Conservation (phyloP, 2,113 vertebrate species). For the human (Homo sapiens) region DNA sequence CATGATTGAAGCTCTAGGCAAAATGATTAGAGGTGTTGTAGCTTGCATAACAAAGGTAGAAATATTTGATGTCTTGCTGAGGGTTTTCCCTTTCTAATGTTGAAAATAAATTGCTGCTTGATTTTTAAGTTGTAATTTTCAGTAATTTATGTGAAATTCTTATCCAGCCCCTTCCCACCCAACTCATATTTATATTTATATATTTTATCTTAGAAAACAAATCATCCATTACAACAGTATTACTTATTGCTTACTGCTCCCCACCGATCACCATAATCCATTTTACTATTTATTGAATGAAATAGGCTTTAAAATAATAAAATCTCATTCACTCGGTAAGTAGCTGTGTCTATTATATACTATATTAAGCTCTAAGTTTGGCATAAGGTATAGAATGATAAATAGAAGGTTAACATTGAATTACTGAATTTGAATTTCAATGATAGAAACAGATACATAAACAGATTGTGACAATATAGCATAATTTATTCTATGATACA, state of each 20-base stretch:
- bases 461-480: neutral
- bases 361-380: neutral
- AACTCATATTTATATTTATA: neutral
- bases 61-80: slow-evolving; percentile 48
- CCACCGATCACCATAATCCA: no score
- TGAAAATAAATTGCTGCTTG: slow-evolving; percentile 54
- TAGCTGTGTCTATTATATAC: neutral
- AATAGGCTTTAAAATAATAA: neutral
- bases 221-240: neutral
- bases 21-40: slow-evolving; percentile 47
- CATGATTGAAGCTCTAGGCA: slow-evolving; percentile 62
- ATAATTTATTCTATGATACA: neutral
- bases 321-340: neutral
- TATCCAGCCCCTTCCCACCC: neutral
- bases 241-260: neutral
- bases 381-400: neutral
- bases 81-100: slow-evolving; percentile 54
- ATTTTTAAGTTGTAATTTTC: slow-evolving; percentile 64
- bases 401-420: neutral
- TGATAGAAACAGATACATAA: neutral
- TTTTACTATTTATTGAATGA: neutral
- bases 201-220: neutral
- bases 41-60: slow-evolving; percentile 40
- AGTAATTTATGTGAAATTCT: slow-evolving; percentile 46
- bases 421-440: neutral